Conservation (phyloP, 92 coral and sea anemone genomes). For the Parazoanthus swiftii region DNA sequence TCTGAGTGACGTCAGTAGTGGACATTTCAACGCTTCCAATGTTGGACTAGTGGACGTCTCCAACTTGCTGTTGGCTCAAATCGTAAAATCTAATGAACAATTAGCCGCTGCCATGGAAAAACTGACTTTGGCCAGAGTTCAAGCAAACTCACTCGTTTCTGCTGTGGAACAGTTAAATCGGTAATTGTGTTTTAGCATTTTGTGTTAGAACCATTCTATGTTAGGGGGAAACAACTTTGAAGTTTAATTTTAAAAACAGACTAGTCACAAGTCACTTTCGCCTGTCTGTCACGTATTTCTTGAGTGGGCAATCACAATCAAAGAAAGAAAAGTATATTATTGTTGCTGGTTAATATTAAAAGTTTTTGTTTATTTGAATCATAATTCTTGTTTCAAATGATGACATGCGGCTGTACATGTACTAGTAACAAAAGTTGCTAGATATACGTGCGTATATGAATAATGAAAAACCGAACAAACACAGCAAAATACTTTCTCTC, state of each 20-base stretch:
- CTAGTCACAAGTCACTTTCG: not conserved
- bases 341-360: no score
- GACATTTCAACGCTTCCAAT: slow-evolving; percentile 64
- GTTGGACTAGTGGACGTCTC: slow-evolving; percentile 67
- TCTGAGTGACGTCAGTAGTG: slow-evolving; percentile 51
- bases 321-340: not conserved
- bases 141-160: slow-evolving; percentile 51
- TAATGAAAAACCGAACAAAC: no score
- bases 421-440: no score
- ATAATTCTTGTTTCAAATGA: no score
- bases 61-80: slow-evolving; percentile 54
- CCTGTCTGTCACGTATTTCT: not conserved
- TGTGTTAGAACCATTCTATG: not conserved
- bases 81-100: slow-evolving; percentile 33
- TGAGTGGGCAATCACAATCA: no score
- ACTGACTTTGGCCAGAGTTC: slow-evolving; percentile 55
- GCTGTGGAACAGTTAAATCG: slow-evolving; percentile 63
- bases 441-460: no score
- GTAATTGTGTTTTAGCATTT: slow-evolving; percentile 50
- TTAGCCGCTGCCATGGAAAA: slow-evolving; percentile 42
- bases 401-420: no score
- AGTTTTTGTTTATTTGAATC: no score
- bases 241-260: no score
- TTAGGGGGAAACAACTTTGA: no score
- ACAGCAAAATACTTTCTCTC: no score